Evolutionary conservation across 2,888 invertebrate species (phyloP).

Genomic region (Chrysodeixis includens): DNA sequence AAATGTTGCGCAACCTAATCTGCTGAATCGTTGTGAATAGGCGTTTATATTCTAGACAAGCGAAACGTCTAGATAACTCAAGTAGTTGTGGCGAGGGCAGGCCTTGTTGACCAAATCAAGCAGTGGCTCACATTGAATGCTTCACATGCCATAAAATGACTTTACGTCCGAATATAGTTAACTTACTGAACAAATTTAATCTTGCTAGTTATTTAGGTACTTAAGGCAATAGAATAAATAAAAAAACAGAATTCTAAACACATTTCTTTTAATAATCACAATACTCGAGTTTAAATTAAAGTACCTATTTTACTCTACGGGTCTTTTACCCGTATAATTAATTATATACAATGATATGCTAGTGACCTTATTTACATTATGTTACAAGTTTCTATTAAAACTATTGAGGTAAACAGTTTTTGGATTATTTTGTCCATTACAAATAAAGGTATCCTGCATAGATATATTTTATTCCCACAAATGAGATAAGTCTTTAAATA

Average conservation of each 20-base stretch:
- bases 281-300: slow-evolving; percentile 2
- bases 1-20: neutral
- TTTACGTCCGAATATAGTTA: neutral
- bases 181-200: neutral
- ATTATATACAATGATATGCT: neutral
- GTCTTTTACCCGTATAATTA: slow-evolving; percentile 16
- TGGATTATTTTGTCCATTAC: neutral
- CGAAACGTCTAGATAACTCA: slow-evolving; percentile 5
- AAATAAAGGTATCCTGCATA: neutral
- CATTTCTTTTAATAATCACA: neutral
- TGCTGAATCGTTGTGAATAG: neutral
- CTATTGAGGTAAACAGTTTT: slow-evolving; percentile 28
- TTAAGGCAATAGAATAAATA: neutral
- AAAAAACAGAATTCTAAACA: neutral
- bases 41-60: neutral
- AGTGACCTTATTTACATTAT: slow-evolving; percentile 36
- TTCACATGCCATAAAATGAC: slow-evolving; percentile 27
- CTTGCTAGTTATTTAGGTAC: neutral
- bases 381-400: slow-evolving; percentile 19
- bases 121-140: slow-evolving; percentile 67
- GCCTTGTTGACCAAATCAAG: slow-evolving; percentile 44
- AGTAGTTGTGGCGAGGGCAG: neutral
- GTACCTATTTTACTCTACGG: neutral
- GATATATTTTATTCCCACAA: neutral
- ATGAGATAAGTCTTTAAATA: neutral